These are phyloP conservation scores for Ispidina picta DNA, from an alignment of 2,797 vertebrate genomes.

Conservation along the genomic window DNA sequence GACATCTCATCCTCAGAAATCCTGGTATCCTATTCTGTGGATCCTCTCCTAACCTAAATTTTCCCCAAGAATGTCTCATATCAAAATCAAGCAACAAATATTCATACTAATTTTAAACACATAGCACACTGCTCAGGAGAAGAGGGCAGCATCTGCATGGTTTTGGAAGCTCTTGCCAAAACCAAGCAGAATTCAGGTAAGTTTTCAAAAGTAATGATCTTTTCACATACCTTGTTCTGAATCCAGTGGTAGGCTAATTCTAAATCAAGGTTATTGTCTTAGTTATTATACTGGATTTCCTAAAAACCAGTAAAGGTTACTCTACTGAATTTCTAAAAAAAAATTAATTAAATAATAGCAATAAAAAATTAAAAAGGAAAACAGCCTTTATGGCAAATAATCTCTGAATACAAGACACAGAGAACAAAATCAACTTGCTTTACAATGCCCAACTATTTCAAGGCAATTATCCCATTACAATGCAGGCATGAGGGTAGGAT, in stretches of 20 bases:
- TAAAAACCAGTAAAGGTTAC: too few relatives aligned
- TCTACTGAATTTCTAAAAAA: too few relatives aligned
- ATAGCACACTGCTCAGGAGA: not conserved
- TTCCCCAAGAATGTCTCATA: not conserved
- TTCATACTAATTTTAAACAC: not conserved
- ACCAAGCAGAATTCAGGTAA: not conserved
- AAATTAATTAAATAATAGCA: not conserved
- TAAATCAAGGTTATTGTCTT: not conserved
- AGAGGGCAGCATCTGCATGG: fast-evolving
- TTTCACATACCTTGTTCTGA: not conserved
- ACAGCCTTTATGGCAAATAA: not conserved
- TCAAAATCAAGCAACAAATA: not conserved
- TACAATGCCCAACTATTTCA: not conserved
- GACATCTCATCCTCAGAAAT: not conserved
- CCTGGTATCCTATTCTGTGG: too few relatives aligned
- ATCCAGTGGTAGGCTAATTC: not conserved
- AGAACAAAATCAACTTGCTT: not conserved
- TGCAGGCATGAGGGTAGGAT: fast-evolving
- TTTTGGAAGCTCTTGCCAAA: not conserved
- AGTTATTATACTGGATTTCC: too few relatives aligned
- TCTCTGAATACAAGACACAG: not conserved
- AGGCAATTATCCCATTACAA: not conserved
- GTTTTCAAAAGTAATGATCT: not conserved
- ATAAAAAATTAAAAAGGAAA: too few relatives aligned
- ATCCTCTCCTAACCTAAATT: not conserved